Evolutionary conservation across 2,888 invertebrate species (phyloP).

Genomic region (Mactromeris polynyma): DNA sequence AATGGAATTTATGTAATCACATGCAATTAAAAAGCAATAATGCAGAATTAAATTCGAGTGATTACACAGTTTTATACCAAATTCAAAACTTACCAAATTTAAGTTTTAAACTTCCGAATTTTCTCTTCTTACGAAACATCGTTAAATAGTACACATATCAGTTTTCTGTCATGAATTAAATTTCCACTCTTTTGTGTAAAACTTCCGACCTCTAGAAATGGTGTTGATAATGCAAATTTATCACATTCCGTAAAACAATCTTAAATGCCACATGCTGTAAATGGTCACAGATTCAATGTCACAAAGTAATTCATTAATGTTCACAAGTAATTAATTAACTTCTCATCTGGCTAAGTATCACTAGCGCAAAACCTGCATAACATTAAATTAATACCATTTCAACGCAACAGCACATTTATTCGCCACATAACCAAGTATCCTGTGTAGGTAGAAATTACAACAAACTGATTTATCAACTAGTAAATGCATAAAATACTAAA

Average conservation of each 20-base stretch:
- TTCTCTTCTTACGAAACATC: constrained; percentile 67
- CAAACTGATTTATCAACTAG: not conserved
- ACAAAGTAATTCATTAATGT: constrained; percentile 6
- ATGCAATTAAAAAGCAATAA: not conserved
- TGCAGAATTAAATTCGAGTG: not conserved
- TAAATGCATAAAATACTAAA: not conserved
- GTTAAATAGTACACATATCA: not conserved
- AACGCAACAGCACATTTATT: not conserved
- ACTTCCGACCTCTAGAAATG: not conserved
- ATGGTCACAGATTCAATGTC: constrained; percentile 8
- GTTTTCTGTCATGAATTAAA: not conserved
- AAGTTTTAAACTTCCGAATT: constrained; percentile 67
- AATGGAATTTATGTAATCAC: too few relatives aligned
- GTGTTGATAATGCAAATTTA: not conserved
- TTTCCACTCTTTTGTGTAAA: not conserved
- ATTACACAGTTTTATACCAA: too few relatives aligned
- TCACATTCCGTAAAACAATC: not conserved
- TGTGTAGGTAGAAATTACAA: not conserved
- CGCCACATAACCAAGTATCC: not conserved
- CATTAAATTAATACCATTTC: not conserved
- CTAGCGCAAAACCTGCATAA: not conserved
- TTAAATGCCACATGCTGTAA: not conserved
- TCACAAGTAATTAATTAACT: constrained; percentile 12
- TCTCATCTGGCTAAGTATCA: not conserved
- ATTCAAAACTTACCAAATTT: constrained; percentile 72